A percentile compares a stretch with the other conserved stretches of the same genome.
These are phyloP conservation scores for Scomber japonicus DNA, from an alignment of 2,113 vertebrate species.

Conservation along the genomic window DNA sequence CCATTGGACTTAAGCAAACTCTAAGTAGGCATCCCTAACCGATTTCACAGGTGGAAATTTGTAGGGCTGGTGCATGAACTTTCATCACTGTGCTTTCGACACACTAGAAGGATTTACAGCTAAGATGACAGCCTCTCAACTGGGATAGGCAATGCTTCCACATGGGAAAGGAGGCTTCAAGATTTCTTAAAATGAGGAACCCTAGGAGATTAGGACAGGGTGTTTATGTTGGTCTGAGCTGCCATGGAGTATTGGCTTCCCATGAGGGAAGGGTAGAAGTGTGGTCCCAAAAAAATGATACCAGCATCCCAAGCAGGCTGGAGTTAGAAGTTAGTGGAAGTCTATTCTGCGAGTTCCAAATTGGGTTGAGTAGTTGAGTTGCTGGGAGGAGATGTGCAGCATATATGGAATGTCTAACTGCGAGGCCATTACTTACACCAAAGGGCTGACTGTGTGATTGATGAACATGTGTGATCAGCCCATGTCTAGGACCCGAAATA, in stretches of 20 bases:
- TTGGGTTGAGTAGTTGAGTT: constrained; percentile 34
- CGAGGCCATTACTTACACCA: constrained; percentile 27
- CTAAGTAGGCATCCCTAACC: constrained; percentile 34
- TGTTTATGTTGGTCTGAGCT: constrained; percentile 46
- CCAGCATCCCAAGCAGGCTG: constrained; percentile 12
- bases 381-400: constrained; percentile 56
- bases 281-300: not conserved
- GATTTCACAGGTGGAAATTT: constrained; percentile 58
- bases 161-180: constrained; percentile 17
- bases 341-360: constrained; percentile 25
- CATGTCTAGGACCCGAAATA: constrained; percentile 55
- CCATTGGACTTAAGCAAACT: constrained; percentile 12
- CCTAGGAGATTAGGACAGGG: constrained; percentile 18
- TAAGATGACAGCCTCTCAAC: constrained; percentile 35
- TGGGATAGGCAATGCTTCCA: constrained; percentile 21
- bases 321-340: constrained; percentile 21
- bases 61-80: constrained; percentile 37
- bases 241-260: constrained; percentile 19
- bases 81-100: constrained; percentile 38
- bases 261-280: constrained; percentile 21
- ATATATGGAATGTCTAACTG: constrained; percentile 65
- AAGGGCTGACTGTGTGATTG: constrained; percentile 46
- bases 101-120: constrained; percentile 47
- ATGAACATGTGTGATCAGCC: constrained; percentile 51
- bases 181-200: constrained; percentile 33